phyloP scores from a whole-genome alignment of 2,797 vertebrate species.

The Paramormyrops hopkinsi region DNA sequence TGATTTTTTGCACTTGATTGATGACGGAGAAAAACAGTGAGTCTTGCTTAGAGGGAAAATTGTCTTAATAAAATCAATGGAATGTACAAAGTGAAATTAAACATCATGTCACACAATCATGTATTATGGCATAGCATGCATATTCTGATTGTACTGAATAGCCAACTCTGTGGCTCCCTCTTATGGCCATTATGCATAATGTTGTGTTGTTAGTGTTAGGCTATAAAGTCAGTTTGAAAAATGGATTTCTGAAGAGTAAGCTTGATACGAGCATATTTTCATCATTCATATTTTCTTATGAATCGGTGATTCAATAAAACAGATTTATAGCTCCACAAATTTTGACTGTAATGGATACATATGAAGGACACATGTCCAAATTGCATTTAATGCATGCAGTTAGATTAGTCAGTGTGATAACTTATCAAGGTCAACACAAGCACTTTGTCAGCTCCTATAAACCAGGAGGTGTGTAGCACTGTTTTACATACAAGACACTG shows the following conservation, averaged over 20 bases:
- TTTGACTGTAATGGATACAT: background rate
- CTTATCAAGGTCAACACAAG: background rate
- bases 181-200: slow-evolving; percentile 5
- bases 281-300: background rate
- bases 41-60: slow-evolving; percentile 1
- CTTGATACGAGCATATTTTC: background rate
- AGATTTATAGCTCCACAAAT: background rate
- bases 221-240: background rate
- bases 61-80: slow-evolving; percentile 17
- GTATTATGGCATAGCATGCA: slow-evolving; percentile 2
- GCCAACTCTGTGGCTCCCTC: slow-evolving; percentile 16
- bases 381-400: background rate
- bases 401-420: background rate
- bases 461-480: background rate
- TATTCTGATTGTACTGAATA: background rate
- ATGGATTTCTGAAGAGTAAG: background rate
- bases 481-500: background rate
- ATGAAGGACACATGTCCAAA: background rate
- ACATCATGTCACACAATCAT: background rate
- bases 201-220: background rate
- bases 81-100: slow-evolving; percentile 11
- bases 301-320: background rate
- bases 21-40: background rate
- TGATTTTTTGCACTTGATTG: slow-evolving; percentile 11
- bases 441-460: background rate